Base-by-base conservation (phyloP, 2,797 vertebrate species). In the Lacerta bilineata region DNA sequence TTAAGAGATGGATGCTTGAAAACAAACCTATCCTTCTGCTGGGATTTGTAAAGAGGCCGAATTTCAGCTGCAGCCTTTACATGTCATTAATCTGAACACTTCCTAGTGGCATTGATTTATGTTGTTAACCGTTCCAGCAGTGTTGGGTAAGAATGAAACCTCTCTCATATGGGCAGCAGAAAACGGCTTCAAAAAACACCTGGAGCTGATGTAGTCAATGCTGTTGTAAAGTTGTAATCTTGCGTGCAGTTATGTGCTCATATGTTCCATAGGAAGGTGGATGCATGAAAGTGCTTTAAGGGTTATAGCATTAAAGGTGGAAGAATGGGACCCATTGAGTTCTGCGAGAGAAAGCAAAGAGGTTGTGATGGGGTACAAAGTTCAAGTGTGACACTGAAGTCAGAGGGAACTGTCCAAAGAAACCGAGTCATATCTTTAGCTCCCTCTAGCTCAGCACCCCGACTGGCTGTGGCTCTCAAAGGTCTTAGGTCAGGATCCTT, bases 81-180 rank as follows among this genome's bases (percentile, higher is more conserved):
- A n/a, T 68, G 33, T 29, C 15, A 25, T 88, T 76, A 69, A 69
- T 29, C 29, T 20, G 64, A 88, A 41, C 41, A 50, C n/a, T 11
- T 76, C 77, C 50, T 20, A 50, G 39, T 66, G 74, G 17, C 74
- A 88, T 25, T 27, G 74, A 76, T 88, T 66, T 50, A 83, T 83
- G 59, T 36, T 68, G 59, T 39, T 68, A 83, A 75, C 27, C 15
- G 20, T 50, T 55, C 61, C 50, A 76, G 17, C 39, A 83, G 23
- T 18, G 39, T 61, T 68, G 50, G 59, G n/a, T 64, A 64, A 50
- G 72, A 68, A 68, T 41, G 61, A 87, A 17, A 23, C 69, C 64
- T 18, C 29, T 29, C 29, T 84, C 75, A 71, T 33, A 11, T 8
- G 64, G 46, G 43, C n/a, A 50, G 74, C 61, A 59, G 72, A 1